Evolutionary conservation across 2,797 vertebrate species (phyloP).

Genomic region (Steatocranus sp.): DNA sequence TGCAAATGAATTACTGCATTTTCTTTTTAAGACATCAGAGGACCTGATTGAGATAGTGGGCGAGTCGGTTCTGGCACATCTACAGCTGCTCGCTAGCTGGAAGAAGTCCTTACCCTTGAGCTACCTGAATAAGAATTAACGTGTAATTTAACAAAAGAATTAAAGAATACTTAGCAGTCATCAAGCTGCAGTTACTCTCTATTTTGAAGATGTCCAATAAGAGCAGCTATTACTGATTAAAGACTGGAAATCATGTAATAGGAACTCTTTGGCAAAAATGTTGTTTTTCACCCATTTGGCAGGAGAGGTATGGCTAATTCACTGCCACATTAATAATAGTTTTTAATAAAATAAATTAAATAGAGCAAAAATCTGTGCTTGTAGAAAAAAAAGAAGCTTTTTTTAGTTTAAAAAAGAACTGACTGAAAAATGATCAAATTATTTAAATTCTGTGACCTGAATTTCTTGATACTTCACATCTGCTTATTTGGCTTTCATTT

Average conservation of each 20-base stretch:
- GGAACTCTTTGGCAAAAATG: not conserved
- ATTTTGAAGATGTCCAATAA: not conserved
- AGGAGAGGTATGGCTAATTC: not conserved
- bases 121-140: not conserved
- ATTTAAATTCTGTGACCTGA: not conserved
- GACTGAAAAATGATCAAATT: not conserved
- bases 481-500: not conserved
- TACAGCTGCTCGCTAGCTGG: not conserved
- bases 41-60: not conserved
- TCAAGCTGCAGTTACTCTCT: not conserved
- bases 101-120: not conserved
- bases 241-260: not conserved
- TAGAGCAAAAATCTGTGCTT: not conserved
- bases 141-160: not conserved
- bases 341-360: not conserved
- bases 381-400: not conserved
- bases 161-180: not conserved
- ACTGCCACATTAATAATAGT: not conserved
- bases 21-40: not conserved
- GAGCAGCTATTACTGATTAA: not conserved
- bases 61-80: not conserved
- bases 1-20: not conserved
- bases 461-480: not conserved
- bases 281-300: not conserved
- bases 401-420: not conserved